Percentiles rank a stretch among this genome's conserved stretches.
Evolutionary conservation across 30 jellyfish, hydroid and myxozoan species (phyloP).

Genomic region (Chironex yamaguchii): DNA sequence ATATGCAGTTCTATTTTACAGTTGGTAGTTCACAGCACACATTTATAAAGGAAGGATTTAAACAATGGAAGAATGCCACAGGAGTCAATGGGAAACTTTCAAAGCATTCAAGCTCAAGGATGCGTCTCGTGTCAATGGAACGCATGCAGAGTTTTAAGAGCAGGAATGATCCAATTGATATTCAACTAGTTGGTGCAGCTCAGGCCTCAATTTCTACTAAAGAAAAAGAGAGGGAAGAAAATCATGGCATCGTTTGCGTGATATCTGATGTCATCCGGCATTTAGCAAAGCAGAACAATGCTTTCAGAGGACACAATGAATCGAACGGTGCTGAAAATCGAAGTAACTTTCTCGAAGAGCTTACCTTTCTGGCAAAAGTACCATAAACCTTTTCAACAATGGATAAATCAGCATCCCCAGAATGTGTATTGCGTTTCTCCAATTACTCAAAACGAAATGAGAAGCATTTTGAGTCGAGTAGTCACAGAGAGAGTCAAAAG

Average conservation of each 20-base stretch:
- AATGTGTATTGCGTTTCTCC: constrained; percentile 27
- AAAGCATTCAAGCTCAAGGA: constrained; percentile 21
- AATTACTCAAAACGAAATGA: constrained; percentile 60
- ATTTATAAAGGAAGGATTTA: constrained; percentile 27
- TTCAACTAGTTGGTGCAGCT: constrained; percentile 54
- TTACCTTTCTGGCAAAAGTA: constrained; percentile 35
- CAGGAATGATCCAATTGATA: constrained; percentile 34
- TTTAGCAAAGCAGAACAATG: constrained; percentile 66
- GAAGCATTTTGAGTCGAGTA: constrained; percentile 32
- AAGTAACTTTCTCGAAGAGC: constrained; percentile 66
- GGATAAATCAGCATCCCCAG: constrained; percentile 65
- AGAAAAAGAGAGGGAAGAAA: constrained; percentile 43
- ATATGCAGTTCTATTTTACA: not conserved
- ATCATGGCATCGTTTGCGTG: not conserved
- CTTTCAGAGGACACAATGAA: constrained; percentile 66
- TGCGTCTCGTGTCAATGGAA: constrained; percentile 54
- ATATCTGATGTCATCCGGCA: constrained; percentile 52
- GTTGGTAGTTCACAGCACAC: constrained; percentile 57
- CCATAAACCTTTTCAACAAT: constrained; percentile 47
- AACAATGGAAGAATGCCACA: constrained; percentile 47
- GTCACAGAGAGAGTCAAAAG: constrained; percentile 19
- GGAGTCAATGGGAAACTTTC: constrained; percentile 47
- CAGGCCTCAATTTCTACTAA: constrained; percentile 31
- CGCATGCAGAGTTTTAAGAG: constrained; percentile 36
- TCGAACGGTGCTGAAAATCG: constrained; percentile 15